These are phyloP conservation scores for Leptinotarsa peninsularis DNA, from an alignment of 2,888 invertebrate genomes.

Conservation along the genomic window DNA sequence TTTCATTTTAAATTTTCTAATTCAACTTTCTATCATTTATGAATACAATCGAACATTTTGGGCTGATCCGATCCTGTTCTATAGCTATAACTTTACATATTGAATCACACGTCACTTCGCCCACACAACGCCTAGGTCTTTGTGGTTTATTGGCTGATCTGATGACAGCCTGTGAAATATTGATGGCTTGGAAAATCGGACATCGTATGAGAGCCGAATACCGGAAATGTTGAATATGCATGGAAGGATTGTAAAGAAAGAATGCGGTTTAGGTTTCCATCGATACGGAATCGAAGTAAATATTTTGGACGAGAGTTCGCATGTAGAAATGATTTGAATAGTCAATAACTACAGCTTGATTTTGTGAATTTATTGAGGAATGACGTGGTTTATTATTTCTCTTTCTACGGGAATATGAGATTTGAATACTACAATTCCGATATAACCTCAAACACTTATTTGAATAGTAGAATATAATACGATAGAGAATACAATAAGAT, in stretches of 20 bases:
- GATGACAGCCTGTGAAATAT: slow-evolving; percentile 18
- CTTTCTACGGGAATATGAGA: too few species aligned
- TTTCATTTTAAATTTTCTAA: too few species aligned
- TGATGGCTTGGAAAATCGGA: slow-evolving; percentile 14
- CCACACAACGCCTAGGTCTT: slow-evolving; percentile 20
- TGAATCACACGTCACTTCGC: slow-evolving; percentile 9
- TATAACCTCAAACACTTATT: too few species aligned
- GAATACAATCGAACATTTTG: too few species aligned
- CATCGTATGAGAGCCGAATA: background rate
- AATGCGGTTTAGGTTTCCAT: background rate
- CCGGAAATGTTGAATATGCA: slow-evolving; percentile 7
- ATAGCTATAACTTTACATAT: background rate
- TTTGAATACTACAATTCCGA: too few species aligned
- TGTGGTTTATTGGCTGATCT: slow-evolving; percentile 8
- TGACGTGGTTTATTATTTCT: too few species aligned
- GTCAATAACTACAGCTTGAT: background rate
- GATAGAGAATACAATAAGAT: too few species aligned
- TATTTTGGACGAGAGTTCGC: background rate
- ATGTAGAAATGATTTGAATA: background rate
- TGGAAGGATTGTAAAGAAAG: background rate
- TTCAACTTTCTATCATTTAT: too few species aligned
- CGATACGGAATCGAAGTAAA: background rate
- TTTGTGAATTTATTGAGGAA: too few species aligned
- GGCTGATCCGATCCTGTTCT: background rate
- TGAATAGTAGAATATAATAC: too few species aligned